phyloP scores from a whole-genome alignment of 2,797 vertebrate species.

The Garrulus glandarius region DNA sequence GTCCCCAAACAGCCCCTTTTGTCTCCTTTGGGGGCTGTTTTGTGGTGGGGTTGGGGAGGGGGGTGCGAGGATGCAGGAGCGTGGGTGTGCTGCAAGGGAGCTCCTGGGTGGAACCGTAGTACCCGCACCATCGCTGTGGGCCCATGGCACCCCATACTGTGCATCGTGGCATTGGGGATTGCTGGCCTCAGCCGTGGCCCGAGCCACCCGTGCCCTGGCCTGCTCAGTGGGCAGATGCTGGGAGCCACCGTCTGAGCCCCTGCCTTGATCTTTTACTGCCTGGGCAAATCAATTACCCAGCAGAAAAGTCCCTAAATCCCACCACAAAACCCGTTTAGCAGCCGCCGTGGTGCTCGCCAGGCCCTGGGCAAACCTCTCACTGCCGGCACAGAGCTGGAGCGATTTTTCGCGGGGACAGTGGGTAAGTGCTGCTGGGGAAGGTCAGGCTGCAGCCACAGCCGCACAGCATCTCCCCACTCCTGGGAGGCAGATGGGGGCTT shows the following conservation, averaged over 20 bases:
- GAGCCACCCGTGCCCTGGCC: background rate
- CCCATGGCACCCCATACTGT: rapidly evolving
- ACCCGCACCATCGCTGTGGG: background rate
- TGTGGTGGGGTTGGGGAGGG: constrained; percentile 57
- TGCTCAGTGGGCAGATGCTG: background rate
- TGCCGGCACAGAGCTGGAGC: background rate
- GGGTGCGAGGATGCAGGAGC: constrained; percentile 22
- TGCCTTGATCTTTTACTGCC: constrained; percentile 67
- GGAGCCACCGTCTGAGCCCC: constrained; percentile 30
- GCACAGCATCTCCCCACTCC: background rate
- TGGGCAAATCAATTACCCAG: constrained; percentile 63
- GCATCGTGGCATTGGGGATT: rapidly evolving
- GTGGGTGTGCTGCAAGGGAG: constrained; percentile 36
- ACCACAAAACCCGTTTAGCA: constrained; percentile 64
- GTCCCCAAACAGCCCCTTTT: constrained; percentile 73
- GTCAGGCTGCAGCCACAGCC: rapidly evolving
- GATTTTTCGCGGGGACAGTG: background rate
- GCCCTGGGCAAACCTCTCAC: background rate
- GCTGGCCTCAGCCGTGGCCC: rapidly evolving
- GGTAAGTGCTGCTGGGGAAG: background rate
- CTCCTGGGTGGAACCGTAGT: background rate
- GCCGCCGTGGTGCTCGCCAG: background rate
- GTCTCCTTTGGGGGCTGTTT: constrained; percentile 68
- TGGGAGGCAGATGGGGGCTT: background rate
- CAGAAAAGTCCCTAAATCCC: constrained; percentile 68